These are phyloP conservation scores for Lutjanus campechanus DNA, from an alignment of 2,797 vertebrate genomes.

Conservation along the genomic window DNA sequence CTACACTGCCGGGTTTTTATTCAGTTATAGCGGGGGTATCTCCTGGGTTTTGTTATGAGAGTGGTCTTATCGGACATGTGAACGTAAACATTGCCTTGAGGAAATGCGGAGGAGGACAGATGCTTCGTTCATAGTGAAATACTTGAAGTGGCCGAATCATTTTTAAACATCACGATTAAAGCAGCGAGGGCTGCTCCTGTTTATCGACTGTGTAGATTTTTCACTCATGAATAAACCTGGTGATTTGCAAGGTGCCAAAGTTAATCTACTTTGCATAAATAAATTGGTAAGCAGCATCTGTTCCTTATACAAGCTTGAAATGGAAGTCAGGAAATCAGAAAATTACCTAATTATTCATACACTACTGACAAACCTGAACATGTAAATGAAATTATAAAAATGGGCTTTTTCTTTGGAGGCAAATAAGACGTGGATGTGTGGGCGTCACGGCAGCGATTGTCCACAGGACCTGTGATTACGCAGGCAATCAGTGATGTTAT, in stretches of 20 bases:
- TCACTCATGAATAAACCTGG: constrained; percentile 66
- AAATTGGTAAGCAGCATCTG: constrained; percentile 65
- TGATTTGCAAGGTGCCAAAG: constrained; percentile 70
- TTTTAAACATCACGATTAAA: constrained; percentile 45
- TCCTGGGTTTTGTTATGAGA: constrained; percentile 51
- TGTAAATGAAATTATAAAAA: constrained; percentile 38
- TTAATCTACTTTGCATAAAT: constrained; percentile 79
- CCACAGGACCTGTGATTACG: constrained; percentile 9
- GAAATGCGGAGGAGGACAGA: constrained; percentile 41
- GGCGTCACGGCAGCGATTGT: neutral
- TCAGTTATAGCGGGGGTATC: constrained; percentile 47
- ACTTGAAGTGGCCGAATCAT: constrained; percentile 28
- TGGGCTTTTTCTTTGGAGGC: constrained; percentile 8
- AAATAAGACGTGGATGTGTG: constrained; percentile 18
- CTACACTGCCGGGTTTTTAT: constrained; percentile 44
- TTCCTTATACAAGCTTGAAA: constrained; percentile 51
- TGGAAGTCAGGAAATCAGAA: constrained; percentile 60
- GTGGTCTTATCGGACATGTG: constrained; percentile 37
- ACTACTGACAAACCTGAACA: constrained; percentile 37
- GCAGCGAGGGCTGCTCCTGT: constrained; percentile 24
- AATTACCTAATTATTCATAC: constrained; percentile 54
- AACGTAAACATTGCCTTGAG: constrained; percentile 53
- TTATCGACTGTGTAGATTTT: constrained; percentile 51
- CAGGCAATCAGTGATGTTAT: constrained; percentile 22
- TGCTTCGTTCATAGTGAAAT: constrained; percentile 6